Evolutionary conservation across 1,140 invertebrate species (phyloP).

Genomic region (Venturia canescens): DNA sequence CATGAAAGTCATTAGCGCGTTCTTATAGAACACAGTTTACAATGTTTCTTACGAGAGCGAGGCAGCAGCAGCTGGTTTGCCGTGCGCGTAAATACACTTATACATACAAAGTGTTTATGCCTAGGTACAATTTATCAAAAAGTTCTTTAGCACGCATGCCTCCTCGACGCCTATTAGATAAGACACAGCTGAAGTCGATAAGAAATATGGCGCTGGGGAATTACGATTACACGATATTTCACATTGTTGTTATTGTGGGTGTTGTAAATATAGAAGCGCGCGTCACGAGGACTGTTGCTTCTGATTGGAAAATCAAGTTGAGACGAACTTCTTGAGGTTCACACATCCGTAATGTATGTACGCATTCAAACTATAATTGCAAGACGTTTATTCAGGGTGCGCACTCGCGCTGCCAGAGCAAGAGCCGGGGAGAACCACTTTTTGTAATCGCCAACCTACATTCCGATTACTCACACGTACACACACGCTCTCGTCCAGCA

Average conservation of each 20-base stretch:
- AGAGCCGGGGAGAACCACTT: slow-evolving; percentile 45
- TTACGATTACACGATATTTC: neutral
- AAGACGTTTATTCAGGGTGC: slow-evolving; percentile 40
- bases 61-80: too few species aligned
- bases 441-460: slow-evolving; percentile 54
- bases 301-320: slow-evolving; percentile 37
- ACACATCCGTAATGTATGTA: neutral
- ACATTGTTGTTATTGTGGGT: slow-evolving; percentile 13
- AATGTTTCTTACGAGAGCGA: neutral
- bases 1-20: slow-evolving; percentile 22
- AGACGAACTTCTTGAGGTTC: slow-evolving; percentile 20
- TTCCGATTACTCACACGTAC: slow-evolving; percentile 54
- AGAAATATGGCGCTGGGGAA: slow-evolving; percentile 5
- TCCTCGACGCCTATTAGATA: slow-evolving; percentile 23
- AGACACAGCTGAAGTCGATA: slow-evolving; percentile 29
- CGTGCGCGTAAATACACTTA: neutral
- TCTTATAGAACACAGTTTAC: neutral
- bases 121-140: slow-evolving; percentile 23
- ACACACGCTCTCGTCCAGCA: neutral
- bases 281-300: slow-evolving; percentile 21
- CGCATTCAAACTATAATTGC: slow-evolving; percentile 39
- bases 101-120: neutral
- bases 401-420: neutral
- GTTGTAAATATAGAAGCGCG: slow-evolving; percentile 17
- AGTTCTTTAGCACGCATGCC: slow-evolving; percentile 30